phyloP scores from a whole-genome alignment of 2,113 vertebrate genomes.

The Amphiprion percula region DNA sequence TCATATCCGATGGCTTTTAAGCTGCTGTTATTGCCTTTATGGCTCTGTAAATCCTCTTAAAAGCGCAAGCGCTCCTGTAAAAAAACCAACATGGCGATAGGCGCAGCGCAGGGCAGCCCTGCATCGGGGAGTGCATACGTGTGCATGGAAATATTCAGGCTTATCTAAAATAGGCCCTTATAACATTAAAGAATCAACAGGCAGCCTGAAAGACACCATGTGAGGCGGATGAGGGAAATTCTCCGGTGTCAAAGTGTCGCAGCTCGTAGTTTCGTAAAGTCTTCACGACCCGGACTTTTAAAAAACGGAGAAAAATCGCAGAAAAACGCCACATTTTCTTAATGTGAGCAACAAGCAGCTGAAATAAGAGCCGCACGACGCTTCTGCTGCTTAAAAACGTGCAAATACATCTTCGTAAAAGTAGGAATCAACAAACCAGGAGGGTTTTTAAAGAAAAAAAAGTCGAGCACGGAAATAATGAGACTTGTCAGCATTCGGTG shows the following conservation, averaged over 20 bases:
- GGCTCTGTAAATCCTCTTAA: conserved; percentile 76
- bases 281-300: conserved; percentile 45
- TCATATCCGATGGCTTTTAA: conserved; percentile 48
- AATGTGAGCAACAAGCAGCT: conserved; percentile 36
- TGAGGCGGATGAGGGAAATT: conserved; percentile 2
- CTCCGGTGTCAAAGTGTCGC: conserved; percentile 7
- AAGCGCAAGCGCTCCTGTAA: conserved; percentile 71
- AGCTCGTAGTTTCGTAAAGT: conserved; percentile 25
- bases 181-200: conserved; percentile 66
- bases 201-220: conserved; percentile 15
- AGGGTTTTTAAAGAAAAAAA: conserved; percentile 35
- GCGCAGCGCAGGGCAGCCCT: conserved; percentile 72
- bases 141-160: conserved; percentile 86
- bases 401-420: conserved; percentile 17
- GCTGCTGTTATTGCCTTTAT: conserved; percentile 74
- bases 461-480: conserved; percentile 71
- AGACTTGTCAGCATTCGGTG: conserved; percentile 61
- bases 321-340: conserved; percentile 41
- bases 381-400: conserved; percentile 1
- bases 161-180: conserved; percentile 71
- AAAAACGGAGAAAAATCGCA: conserved; percentile 59
- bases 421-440: conserved; percentile 30
- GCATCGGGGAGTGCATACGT: conserved; percentile 86
- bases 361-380: conserved; percentile 13
- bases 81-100: conserved; percentile 92